phyloP scores from a whole-genome alignment of 2,113 vertebrate species.

The Vulpes ferrilata region DNA sequence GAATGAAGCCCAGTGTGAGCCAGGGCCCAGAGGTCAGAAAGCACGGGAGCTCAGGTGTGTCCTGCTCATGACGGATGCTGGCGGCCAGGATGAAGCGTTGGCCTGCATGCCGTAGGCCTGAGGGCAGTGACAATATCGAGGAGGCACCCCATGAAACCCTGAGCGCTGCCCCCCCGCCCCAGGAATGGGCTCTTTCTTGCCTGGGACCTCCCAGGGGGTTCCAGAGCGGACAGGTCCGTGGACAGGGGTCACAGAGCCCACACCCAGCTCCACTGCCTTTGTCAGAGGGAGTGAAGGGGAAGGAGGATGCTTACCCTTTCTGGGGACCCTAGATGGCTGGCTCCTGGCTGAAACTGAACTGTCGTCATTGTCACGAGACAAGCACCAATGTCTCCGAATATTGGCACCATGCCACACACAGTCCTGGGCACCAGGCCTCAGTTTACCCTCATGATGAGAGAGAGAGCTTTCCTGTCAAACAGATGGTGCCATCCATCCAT shows the following conservation, averaged over 20 bases:
- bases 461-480: not conserved
- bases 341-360: not conserved
- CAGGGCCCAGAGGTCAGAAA: not conserved
- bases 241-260: fast-evolving
- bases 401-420: too few species aligned
- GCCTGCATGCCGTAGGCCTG: not conserved
- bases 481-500: not conserved
- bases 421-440: not conserved
- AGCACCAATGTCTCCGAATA: not conserved
- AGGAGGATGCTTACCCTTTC: not conserved
- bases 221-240: not conserved
- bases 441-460: not conserved
- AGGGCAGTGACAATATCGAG: not conserved
- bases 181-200: not conserved
- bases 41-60: fast-evolving
- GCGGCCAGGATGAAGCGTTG: not conserved
- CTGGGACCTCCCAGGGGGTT: not conserved
- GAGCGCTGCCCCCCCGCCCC: not conserved
- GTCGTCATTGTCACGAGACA: not conserved
- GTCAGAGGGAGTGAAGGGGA: not conserved
- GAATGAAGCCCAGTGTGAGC: not conserved
- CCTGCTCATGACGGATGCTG: not conserved
- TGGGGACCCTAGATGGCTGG: not conserved
- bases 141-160: fast-evolving
- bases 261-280: not conserved